Percentiles rank a stretch among this genome's conserved stretches.
Conservation (phyloP, 2,113 vertebrate species). For the Corythornis madagascariensis region DNA sequence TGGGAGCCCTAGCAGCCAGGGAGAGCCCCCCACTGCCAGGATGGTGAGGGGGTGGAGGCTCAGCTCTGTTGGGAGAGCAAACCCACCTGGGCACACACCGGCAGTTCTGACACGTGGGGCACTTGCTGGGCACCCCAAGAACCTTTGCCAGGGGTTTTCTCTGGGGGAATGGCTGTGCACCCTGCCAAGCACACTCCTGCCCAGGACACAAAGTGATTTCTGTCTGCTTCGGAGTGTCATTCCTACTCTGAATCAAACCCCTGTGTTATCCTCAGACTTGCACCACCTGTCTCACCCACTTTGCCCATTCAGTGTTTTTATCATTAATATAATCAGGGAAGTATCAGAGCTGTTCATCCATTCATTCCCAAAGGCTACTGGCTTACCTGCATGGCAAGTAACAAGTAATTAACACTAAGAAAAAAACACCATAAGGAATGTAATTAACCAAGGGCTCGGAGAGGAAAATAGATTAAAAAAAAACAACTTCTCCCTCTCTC, state of each 20-base stretch:
- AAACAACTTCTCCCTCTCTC: background rate
- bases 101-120: background rate
- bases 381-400: background rate
- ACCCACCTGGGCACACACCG: background rate
- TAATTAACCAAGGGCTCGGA: slow-evolving; percentile 15
- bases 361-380: slow-evolving; percentile 15
- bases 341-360: background rate
- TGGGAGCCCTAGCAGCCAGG: background rate
- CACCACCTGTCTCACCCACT: background rate
- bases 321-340: background rate
- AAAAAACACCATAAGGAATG: background rate
- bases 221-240: background rate
- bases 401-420: slow-evolving; percentile 33
- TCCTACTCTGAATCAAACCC: background rate
- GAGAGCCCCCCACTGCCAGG: background rate
- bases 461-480: background rate
- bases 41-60: background rate
- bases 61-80: accelerated
- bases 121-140: background rate
- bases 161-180: background rate
- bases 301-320: slow-evolving; percentile 1
- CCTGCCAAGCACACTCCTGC: background rate
- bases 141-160: background rate
- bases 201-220: background rate
- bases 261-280: background rate